phyloP scores from a whole-genome alignment of 2,113 vertebrate species.

The Stomatorhinus ivindoensis region DNA sequence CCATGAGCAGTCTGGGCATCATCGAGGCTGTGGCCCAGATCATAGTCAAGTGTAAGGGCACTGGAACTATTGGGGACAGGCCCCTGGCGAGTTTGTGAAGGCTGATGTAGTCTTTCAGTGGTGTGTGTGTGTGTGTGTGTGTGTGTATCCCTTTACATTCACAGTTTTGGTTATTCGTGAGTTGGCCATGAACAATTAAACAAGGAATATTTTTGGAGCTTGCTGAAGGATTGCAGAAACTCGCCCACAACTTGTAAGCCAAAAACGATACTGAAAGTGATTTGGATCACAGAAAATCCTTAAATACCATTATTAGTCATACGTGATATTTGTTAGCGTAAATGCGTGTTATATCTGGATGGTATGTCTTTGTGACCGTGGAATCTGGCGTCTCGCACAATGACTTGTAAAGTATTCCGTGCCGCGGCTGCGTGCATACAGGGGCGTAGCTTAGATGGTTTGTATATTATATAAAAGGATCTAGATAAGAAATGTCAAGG shows the following conservation, averaged over 20 bases:
- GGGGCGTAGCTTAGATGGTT: neutral
- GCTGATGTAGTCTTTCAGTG: neutral
- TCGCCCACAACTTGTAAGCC: too few species aligned
- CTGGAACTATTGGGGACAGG: too few species aligned
- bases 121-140: neutral
- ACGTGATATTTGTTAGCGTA: neutral
- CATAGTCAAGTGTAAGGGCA: constrained; percentile 90
- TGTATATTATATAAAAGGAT: neutral
- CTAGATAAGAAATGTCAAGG: neutral
- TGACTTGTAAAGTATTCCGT: neutral
- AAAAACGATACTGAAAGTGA: neutral
- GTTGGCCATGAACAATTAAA: too few species aligned
- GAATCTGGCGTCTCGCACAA: neutral
- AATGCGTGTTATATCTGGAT: neutral
- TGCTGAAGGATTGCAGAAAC: too few species aligned
- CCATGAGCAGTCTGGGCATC: constrained; percentile 96
- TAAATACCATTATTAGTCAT: too few species aligned
- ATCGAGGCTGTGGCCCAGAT: constrained; percentile 91
- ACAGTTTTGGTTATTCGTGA: neutral
- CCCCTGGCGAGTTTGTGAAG: neutral
- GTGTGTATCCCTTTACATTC: neutral
- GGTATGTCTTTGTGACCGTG: neutral
- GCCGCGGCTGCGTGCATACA: neutral
- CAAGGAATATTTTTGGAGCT: too few species aligned
- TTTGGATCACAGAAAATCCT: neutral